Base-by-base conservation (phyloP, 2,113 vertebrate species). In the Misgurnus anguillicaudatus region DNA sequence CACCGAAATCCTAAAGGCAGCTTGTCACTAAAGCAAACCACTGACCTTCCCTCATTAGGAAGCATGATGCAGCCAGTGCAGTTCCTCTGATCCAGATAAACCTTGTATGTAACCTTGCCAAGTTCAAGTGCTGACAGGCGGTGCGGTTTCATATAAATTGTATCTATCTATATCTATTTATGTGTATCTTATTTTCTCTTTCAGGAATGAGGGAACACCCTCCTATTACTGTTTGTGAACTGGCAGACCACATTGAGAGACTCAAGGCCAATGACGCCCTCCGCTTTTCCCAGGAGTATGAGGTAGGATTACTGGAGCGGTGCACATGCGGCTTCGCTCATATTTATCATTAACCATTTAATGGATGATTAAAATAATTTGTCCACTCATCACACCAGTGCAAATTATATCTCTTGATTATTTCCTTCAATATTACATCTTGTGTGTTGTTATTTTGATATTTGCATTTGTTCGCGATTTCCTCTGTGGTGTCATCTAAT, bases 281-380 rank as follows among this genome's bases (percentile, higher is more conserved):
- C 75, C 95, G 92, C 83, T 98, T 98, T 92, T 98, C 95, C 60
- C 97, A 97, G 91, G 96, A 99, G 85, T 99, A 97, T 0, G 95
- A 99, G 96, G 97, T 98, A 86, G 38, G 51, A 31, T 31, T 31
- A 31, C 24, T 31, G 24, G 24, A 31, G 24, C 42, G 9, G 42
- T 42, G 42, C 17, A 63, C 21, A 64, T 51, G 0, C 66, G 16
- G 7, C 9, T 6, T 5, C 39, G 2, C 0, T 1, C 4, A 68
- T 24, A 4, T 48, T 48, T 68, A 68, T 11, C 13, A 31, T 66
- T 0, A 14, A 19, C 3, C 0, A 42, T 16, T 51, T 31, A 2
- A 3, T 31, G 24, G 24, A 31, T 31, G 24, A 51, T 51, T 51
- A 14, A 51, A 51, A 51, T 16, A 13, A 42, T 5, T 7, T 7